Conservation (phyloP, 1,140 invertebrate genomes). For the Prorops nasuta region DNA sequence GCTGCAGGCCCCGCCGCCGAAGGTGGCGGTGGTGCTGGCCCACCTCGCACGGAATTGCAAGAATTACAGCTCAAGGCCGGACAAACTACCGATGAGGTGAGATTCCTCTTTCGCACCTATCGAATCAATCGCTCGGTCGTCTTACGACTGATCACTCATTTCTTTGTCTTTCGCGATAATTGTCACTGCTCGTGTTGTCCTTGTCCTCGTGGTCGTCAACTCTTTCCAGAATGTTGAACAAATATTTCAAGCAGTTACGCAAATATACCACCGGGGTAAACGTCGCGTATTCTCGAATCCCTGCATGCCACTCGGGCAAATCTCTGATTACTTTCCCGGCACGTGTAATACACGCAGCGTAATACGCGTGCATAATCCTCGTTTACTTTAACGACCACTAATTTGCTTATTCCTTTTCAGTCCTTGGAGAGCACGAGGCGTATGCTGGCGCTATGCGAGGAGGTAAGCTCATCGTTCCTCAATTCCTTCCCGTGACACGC, state of each 20-base stretch:
- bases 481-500: not conserved
- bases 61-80: constrained; percentile 85
- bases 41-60: constrained; percentile 82
- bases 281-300: not conserved
- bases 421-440: constrained; percentile 94
- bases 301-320: not conserved
- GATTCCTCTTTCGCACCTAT: constrained; percentile 8
- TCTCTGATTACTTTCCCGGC: not conserved
- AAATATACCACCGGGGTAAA: no score
- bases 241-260: no score
- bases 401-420: constrained; percentile 70
- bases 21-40: constrained; percentile 63
- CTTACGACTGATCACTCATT: not conserved
- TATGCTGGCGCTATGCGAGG: constrained; percentile 94
- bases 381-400: constrained; percentile 2
- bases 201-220: not conserved
- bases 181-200: not conserved
- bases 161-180: no score
- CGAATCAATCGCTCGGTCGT: not conserved
- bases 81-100: constrained; percentile 88
- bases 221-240: no score
- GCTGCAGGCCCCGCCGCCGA: constrained; percentile 48
- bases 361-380: not conserved
- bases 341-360: not conserved
- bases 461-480: constrained; percentile 71